phyloP scores from a whole-genome alignment of 2,888 invertebrate species.

The Thymelicus sylvestris region DNA sequence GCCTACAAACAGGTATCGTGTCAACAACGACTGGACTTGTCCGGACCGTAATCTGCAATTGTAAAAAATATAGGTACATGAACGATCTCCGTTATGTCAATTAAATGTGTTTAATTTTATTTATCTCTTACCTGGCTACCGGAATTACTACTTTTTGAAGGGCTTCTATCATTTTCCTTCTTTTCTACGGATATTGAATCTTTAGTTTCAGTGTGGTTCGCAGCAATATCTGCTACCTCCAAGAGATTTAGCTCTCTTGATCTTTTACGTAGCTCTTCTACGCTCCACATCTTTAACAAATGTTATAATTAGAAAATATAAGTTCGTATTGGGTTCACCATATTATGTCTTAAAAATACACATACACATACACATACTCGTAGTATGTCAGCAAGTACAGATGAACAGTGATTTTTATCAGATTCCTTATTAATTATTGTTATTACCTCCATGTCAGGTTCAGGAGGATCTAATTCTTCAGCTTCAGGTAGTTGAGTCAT shows the following conservation, averaged over 20 bases:
- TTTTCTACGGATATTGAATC: constrained; percentile 67
- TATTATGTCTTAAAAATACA: too few relatives aligned
- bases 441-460: constrained; percentile 83
- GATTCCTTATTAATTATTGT: not conserved
- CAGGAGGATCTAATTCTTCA: constrained; percentile 80
- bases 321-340: too few relatives aligned
- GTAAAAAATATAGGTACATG: not conserved
- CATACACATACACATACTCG: too few relatives aligned
- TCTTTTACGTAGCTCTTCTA: constrained; percentile 88
- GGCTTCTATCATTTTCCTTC: constrained; percentile 86
- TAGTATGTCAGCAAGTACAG: too few relatives aligned
- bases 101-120: constrained; percentile 35
- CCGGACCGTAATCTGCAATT: constrained; percentile 86
- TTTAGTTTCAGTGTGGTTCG: constrained; percentile 62
- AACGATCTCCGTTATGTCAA: constrained; percentile 29
- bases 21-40: constrained; percentile 90
- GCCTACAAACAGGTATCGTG: constrained; percentile 89
- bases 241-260: constrained; percentile 88
- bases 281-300: constrained; percentile 85
- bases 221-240: constrained; percentile 73
- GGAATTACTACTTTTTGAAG: constrained; percentile 90
- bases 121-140: constrained; percentile 88
- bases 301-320: not conserved
- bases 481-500: constrained; percentile 90
- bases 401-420: too few relatives aligned